Base-by-base conservation (phyloP, 92 coral and sea anemone genomes). In the Porites evermanni region DNA sequence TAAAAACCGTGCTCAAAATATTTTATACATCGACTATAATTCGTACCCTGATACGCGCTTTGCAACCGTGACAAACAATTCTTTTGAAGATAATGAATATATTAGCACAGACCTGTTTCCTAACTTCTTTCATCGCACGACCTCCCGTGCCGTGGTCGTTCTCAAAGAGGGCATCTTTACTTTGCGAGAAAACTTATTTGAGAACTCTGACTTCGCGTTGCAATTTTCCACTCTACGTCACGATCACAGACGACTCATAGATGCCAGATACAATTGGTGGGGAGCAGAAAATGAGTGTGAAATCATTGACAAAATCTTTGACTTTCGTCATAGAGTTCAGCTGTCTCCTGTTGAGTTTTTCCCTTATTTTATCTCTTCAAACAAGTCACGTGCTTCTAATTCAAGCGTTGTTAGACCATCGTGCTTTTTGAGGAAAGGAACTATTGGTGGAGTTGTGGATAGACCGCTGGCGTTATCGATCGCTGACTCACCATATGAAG, bases 201-300 rank as follows among this genome's bases (percentile, higher is more conserved):
- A 79, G 18, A 77, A 79, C 53, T 79, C 91, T 38, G 38, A 23
- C 53, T 82, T 76, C 53, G 52, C 74, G 2, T 80, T 67, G 7
- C 85, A 92, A 77, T 20, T 92, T 18, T 75, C 90, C 13, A 78
- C 95, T 6, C 12, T 77, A 78, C 77, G 52, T 53, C 47, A 16
- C 51, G 79, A 89, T 71, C 68, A 53, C 24, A 24, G 56, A 66
- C 74, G 47, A 3, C 64, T 26, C 24, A 79, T 91, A 64, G 88
- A 88, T 67, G 97, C 91, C 0, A 85, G 74, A 64, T 58, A 53
- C 50, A 94, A 94, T 66, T 94, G 97, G 97, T 94, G 95, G 95
- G 97, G 90, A n/a, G 53, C 95, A 3, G n/a, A 26, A 11, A 64
- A 92, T 5, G 86, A 79, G 52, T 88, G 93, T 29, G 53, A 44